Conservation (phyloP, 2,797 vertebrate species). For the Picus viridis region DNA sequence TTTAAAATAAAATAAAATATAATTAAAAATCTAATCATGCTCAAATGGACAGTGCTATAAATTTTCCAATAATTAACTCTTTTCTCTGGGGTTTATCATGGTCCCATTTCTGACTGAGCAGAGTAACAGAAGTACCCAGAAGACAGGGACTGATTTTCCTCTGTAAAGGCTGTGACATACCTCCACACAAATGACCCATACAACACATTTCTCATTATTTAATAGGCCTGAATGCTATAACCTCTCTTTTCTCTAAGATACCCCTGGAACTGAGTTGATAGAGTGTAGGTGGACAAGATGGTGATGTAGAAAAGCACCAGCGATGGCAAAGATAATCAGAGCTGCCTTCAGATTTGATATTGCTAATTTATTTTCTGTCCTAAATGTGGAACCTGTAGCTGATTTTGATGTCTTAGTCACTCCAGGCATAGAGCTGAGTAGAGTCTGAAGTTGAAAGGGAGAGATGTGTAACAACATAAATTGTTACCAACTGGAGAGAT, state of each 20-base stretch:
- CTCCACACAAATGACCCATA: background rate
- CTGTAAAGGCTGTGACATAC: background rate
- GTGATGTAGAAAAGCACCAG: background rate
- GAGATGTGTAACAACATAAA: background rate
- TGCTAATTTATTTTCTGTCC: slow-evolving; percentile 10
- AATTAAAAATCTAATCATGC: background rate
- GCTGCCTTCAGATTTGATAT: background rate
- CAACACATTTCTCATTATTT: background rate
- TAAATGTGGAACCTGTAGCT: background rate
- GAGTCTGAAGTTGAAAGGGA: background rate
- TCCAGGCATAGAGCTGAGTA: background rate
- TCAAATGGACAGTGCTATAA: background rate
- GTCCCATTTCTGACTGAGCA: background rate
- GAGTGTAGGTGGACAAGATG: background rate
- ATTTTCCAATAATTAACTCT: background rate
- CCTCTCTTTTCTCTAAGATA: background rate
- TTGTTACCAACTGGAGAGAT: background rate
- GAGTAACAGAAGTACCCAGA: background rate
- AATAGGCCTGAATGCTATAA: background rate
- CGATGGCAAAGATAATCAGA: background rate
- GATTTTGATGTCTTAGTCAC: background rate
- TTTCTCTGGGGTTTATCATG: background rate
- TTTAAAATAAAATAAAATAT: too few relatives aligned
- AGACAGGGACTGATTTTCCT: background rate
- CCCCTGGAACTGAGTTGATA: background rate